Percentiles rank a stretch among this genome's conserved stretches.
phyloP scores from a whole-genome alignment of 2,113 vertebrate genomes.

The Deroptyus accipitrinus region DNA sequence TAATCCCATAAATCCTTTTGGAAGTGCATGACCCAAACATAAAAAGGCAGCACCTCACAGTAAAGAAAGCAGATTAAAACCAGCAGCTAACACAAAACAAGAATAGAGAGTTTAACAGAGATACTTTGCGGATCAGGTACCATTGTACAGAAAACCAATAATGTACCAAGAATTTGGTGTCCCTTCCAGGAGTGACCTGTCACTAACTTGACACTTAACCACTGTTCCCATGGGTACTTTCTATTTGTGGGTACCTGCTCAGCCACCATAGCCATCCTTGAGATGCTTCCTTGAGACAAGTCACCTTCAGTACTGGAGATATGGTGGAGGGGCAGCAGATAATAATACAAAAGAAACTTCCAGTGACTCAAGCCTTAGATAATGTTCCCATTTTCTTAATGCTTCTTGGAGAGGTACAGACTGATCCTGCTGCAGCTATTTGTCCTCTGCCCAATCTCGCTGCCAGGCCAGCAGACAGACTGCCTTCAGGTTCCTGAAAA shows the following conservation, averaged over 20 bases:
- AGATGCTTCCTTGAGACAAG: fast-evolving
- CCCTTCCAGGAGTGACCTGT: neutral
- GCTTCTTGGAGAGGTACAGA: neutral
- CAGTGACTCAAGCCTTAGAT: neutral
- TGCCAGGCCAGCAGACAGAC: neutral
- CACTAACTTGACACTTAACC: neutral
- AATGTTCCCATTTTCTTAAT: neutral
- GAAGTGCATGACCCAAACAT: neutral
- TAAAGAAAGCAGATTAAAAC: neutral
- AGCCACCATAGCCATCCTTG: neutral
- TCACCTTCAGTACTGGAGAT: neutral
- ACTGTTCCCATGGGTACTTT: neutral
- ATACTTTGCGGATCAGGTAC: neutral
- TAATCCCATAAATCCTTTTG: neutral
- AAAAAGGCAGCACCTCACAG: neutral
- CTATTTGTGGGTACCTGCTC: neutral
- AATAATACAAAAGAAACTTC: neutral
- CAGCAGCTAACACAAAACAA: neutral
- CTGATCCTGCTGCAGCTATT: neutral
- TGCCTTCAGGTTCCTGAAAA: neutral
- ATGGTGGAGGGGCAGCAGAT: neutral
- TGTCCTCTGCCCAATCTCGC: neutral
- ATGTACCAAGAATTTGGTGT: neutral
- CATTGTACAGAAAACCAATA: neutral
- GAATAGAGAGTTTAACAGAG: neutral